These are phyloP conservation scores for Gandaritis pyraliata DNA, from an alignment of 2,888 invertebrate genomes.

Conservation along the genomic window DNA sequence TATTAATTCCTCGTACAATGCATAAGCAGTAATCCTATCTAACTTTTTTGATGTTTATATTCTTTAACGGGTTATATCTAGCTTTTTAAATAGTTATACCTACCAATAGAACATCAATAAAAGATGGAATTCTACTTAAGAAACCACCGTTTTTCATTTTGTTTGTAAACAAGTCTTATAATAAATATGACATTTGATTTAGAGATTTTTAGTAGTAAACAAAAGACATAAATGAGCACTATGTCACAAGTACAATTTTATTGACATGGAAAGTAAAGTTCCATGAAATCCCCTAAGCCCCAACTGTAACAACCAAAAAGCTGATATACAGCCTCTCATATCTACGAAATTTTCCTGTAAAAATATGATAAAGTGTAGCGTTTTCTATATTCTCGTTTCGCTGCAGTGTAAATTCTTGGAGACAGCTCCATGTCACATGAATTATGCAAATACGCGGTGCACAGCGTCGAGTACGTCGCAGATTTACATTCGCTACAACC, in stretches of 20 bases:
- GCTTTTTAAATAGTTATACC: too few relatives aligned
- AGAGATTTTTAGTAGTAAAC: too few relatives aligned
- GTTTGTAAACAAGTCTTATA: too few relatives aligned
- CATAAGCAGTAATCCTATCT: too few relatives aligned
- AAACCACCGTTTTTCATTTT: too few relatives aligned
- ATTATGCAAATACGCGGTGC: conserved; percentile 73
- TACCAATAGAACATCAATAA: too few relatives aligned
- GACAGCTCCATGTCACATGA: conserved; percentile 73
- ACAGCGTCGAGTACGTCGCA: conserved; percentile 57
- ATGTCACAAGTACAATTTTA: not conserved
- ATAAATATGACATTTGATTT: too few relatives aligned
- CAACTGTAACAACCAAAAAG: conserved; percentile 19
- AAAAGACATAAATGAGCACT: too few relatives aligned
- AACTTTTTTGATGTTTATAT: too few relatives aligned
- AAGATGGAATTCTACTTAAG: too few relatives aligned
- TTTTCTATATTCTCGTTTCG: conserved; percentile 58
- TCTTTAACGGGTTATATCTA: too few relatives aligned
- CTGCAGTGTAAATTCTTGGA: conserved; percentile 69
- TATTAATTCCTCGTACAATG: too few relatives aligned
- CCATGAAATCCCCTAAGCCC: conserved; percentile 9
- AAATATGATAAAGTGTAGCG: conserved; percentile 45
- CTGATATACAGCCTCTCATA: conserved; percentile 30
- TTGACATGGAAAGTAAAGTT: not conserved
- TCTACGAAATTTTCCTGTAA: conserved; percentile 40
- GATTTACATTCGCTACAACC: conserved; percentile 64